Base-by-base conservation (phyloP, 2,888 invertebrate species). In the Dusona sp. region DNA sequence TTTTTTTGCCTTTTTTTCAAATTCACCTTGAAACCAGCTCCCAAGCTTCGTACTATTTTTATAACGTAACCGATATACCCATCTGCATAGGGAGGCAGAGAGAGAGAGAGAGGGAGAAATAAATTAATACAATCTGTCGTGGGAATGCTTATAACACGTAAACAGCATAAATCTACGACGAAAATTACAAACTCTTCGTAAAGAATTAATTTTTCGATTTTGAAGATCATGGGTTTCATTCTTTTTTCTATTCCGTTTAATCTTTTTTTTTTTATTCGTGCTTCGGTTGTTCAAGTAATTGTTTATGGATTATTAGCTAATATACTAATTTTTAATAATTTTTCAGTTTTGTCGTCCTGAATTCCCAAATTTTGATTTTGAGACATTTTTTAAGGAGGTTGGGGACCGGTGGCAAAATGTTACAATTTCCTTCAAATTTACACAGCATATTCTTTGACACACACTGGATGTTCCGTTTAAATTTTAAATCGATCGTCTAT, bases 11-110 rank as follows among this genome's bases (percentile, higher is more conserved):
- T 11, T 78, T 29, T 48, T 83, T 82, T 83, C 42, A 9, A 45
- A 48, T 72, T 85, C 77, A 86, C 88, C 88, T 89, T 89, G 89
- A 89, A 88, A 64, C 72, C 73, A 81, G 84, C 65, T 36, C 74
- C 67, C 79, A 79, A 81, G 85, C 81, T 83, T 33, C 54, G 70
- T 70, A 86, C 88, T 89, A 89, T 89, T 89, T 89, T 88, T 85
- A 74, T 84, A 88, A 75, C 85, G 83, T 75, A 88, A 87, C 83
- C 84, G 80, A 83, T 86, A 83, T 84, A 78, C 67, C 61, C 86
- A 87, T 87, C 85, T 86, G 80, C 84, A 86, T 82, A 80, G 70
- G n/a, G 29, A 38, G 70, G 4, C 19, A 70, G 45, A 19, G 54
- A 16, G 57, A 87, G 79, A 83, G 9, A 67, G 42, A 16, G 19